Base-by-base conservation (phyloP, 2,113 vertebrate species). In the Barnardius zonarius region DNA sequence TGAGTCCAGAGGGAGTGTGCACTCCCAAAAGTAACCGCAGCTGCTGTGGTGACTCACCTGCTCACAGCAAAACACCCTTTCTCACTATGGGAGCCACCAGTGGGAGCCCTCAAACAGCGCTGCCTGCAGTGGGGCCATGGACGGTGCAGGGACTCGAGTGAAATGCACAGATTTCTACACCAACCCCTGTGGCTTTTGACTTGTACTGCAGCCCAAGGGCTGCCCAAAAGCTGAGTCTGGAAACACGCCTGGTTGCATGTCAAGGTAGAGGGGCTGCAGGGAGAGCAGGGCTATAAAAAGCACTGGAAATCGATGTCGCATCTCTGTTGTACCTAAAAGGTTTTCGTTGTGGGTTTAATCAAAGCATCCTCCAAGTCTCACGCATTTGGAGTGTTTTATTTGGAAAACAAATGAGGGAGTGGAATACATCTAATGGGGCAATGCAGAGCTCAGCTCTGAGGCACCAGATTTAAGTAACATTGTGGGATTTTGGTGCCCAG, bases 111-210 rank as follows among this genome's bases (percentile, higher is more conserved):
- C 67, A 22, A 51, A 27, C 9, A 20, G 24, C 1, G 6, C 25
- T 46, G n/a, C 27, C 48, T 30, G n/a, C 27, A 35, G 44, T 1
- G 0, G 39, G 62, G 35, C 28, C 51, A 33, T 8, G 24, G 24
- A 28, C 1, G 0, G 17, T 11, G 13, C 51, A 76, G 28, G 20
- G 33, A 12, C 57, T 76, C 1, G 0, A 73, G n/a, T 4, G 17
- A 83, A 64, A 39, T 5, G 11, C 51, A 46, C 4, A 16, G 33
- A 31, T 63, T 73, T 52, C 30, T 85, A 15, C 33, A 51, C 3
- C 37, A 12, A 13, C 2, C 4, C 1, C 28, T 67, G 5, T 4
- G 17, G 22, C 6, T 72, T 33, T 67, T 64, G 17, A 43, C 28
- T 18, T 24, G 10, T n/a, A 7, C 22, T 30, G 35, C 57, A 67